Conservation (phyloP, 2,888 invertebrate species). For the Pristionchus maxplancki region DNA sequence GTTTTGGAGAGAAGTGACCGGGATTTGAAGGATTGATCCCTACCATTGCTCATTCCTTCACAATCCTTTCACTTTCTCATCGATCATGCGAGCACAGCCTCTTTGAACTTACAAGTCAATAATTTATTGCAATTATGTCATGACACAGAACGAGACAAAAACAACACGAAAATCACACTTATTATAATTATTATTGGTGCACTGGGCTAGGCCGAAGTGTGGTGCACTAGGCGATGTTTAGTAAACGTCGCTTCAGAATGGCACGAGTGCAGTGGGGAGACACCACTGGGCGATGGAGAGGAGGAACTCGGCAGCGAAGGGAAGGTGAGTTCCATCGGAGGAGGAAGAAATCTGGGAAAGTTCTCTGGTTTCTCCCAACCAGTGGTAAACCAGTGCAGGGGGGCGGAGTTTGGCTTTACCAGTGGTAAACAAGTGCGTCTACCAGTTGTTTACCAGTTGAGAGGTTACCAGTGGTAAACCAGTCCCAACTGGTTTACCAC, state of each 20-base stretch:
- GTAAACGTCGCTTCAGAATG: background rate
- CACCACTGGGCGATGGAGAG: slow-evolving; percentile 59
- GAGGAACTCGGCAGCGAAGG: slow-evolving; percentile 66
- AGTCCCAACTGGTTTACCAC: too few species aligned
- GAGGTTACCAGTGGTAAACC: too few species aligned
- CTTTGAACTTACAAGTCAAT: background rate
- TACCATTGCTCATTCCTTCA: background rate
- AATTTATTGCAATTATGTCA: slow-evolving; percentile 30
- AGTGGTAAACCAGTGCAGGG: too few species aligned
- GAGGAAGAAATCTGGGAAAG: background rate
- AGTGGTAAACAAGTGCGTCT: too few species aligned
- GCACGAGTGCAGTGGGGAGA: slow-evolving; percentile 3
- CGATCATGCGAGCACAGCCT: background rate
- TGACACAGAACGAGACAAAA: slow-evolving; percentile 2
- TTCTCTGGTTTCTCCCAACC: too few species aligned
- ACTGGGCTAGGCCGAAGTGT: too few species aligned
- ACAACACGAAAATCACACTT: slow-evolving; percentile 24
- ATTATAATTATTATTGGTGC: slow-evolving; percentile 43
- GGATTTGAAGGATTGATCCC: slow-evolving; percentile 17
- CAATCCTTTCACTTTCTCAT: background rate
- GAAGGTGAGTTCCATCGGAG: slow-evolving; percentile 59
- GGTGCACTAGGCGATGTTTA: slow-evolving; percentile 1
- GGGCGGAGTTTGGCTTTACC: too few species aligned
- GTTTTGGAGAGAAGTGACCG: slow-evolving; percentile 11
- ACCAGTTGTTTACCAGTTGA: too few species aligned